Evolutionary conservation across 1,140 invertebrate species (phyloP).

Genomic region (Dendroctonus valens): DNA sequence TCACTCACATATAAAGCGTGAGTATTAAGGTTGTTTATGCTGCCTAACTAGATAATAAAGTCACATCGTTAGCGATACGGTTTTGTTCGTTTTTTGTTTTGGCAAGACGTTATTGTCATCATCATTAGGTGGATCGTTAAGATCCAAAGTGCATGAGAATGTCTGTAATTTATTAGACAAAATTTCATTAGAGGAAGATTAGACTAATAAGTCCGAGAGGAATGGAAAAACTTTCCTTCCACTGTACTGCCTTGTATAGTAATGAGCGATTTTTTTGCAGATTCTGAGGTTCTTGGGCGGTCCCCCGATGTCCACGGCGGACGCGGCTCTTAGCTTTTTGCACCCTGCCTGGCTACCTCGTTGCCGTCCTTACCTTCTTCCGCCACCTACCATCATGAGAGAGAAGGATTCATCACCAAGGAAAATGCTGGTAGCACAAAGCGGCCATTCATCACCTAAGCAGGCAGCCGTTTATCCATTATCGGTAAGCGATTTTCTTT

Average conservation of each 20-base stretch:
- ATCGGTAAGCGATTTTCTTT: conserved; percentile 42
- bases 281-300: conserved; percentile 9
- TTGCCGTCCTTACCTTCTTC: conserved; percentile 47
- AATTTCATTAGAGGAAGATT: background rate
- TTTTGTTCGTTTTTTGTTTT: conserved; percentile 1
- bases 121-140: conserved; percentile 16
- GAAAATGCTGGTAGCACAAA: conserved; percentile 62
- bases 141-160: conserved; percentile 6
- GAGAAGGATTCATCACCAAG: conserved; percentile 77
- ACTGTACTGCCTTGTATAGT: background rate
- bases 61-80: conserved; percentile 12
- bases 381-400: conserved; percentile 58
- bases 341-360: conserved; percentile 48
- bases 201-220: background rate
- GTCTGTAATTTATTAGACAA: background rate
- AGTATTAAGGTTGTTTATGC: conserved; percentile 12
- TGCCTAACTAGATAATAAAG: conserved; percentile 14
- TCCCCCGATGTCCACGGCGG: conserved; percentile 28
- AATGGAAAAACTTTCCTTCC: too few species aligned
- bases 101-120: conserved; percentile 13
- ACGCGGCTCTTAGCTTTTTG: conserved; percentile 33
- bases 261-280: conserved; percentile 9
- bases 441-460: conserved; percentile 66
- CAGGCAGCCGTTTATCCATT: conserved; percentile 69
- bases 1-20: conserved; percentile 2